These are phyloP conservation scores for Oophaga pumilio DNA, from an alignment of 2,113 vertebrate genomes.

Conservation along the genomic window DNA sequence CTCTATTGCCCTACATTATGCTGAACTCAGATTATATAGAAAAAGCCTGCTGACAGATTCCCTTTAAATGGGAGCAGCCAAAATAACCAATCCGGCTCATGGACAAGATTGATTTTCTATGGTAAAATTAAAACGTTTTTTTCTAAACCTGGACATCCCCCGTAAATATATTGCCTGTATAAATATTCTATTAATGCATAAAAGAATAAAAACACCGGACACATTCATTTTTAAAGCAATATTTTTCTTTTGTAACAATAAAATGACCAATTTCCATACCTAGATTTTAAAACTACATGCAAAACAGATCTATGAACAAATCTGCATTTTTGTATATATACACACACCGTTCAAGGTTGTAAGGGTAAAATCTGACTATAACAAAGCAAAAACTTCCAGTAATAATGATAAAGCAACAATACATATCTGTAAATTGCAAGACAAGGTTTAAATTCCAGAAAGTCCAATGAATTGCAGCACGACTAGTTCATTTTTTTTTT, in stretches of 20 bases:
- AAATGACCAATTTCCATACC: slow-evolving; percentile 21
- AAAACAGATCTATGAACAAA: slow-evolving; percentile 26
- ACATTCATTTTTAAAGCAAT: not conserved
- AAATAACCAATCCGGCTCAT: no score
- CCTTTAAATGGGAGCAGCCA: no score
- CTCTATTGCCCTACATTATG: no score
- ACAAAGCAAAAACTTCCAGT: slow-evolving; percentile 13
- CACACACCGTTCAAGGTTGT: slow-evolving; percentile 1
- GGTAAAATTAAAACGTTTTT: no score
- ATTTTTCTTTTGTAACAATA: slow-evolving; percentile 18
- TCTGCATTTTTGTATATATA: slow-evolving; percentile 28
- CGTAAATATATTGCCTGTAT: not conserved
- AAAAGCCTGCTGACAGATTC: no score
- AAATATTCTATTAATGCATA: not conserved
- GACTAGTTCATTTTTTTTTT: not conserved
- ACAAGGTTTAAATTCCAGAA: not conserved
- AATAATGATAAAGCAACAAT: slow-evolving; percentile 4
- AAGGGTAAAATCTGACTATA: not conserved
- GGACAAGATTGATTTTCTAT: no score
- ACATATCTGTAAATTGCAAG: slow-evolving; percentile 4
- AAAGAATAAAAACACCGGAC: not conserved
- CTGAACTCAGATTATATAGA: no score
- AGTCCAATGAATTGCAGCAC: not conserved
- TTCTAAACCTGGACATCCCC: not conserved
- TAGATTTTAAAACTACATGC: slow-evolving; percentile 34